Evolutionary conservation across 2,113 vertebrate genomes (phyloP).

Genomic region (Tragelaphus buxtoni): DNA sequence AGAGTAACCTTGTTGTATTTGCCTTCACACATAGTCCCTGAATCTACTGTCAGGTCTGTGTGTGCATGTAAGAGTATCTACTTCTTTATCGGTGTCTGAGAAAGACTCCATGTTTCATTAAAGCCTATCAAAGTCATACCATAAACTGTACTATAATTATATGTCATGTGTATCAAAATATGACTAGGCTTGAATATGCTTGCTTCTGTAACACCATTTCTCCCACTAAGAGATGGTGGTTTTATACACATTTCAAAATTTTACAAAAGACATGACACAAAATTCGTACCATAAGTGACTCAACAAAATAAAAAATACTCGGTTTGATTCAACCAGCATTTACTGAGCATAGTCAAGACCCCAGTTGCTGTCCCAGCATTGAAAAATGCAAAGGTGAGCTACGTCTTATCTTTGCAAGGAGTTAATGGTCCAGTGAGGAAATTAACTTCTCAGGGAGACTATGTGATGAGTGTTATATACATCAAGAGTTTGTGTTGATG

Average conservation of each 20-base stretch:
- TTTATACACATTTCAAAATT: not conserved
- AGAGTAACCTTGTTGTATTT: not conserved
- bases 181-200: not conserved
- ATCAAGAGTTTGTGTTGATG: not conserved
- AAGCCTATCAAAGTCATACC: not conserved
- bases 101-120: not conserved
- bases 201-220: not conserved
- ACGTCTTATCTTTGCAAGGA: not conserved
- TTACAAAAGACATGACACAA: not conserved
- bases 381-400: not conserved
- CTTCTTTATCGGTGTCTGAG: not conserved
- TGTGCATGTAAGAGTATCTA: not conserved
- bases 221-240: not conserved
- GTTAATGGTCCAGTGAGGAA: not conserved
- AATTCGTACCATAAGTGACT: not conserved
- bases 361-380: not conserved
- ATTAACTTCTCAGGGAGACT: not conserved
- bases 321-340: not conserved
- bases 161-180: not conserved
- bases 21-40: not conserved
- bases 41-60: not conserved
- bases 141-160: not conserved
- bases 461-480: not conserved
- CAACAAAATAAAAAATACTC: not conserved
- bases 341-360: not conserved